Percentiles rank a stretch among this genome's conserved stretches.
phyloP scores from a whole-genome alignment of 2,888 invertebrate genomes.

The Amphimallon solstitiale region DNA sequence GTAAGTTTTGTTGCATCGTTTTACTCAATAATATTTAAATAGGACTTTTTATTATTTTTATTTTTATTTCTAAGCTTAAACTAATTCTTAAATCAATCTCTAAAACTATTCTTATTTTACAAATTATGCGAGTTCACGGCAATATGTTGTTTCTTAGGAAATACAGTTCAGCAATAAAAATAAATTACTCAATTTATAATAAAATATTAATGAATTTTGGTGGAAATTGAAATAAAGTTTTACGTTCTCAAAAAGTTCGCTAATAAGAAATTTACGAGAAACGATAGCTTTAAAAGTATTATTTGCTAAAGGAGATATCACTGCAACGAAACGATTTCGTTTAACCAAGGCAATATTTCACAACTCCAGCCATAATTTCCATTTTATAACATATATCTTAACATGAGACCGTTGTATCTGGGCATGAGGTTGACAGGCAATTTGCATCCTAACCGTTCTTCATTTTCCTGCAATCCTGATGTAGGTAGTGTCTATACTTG shows the following conservation, averaged over 20 bases:
- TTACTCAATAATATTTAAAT: too few relatives aligned
- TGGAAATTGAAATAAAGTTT: not conserved
- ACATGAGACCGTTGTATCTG: slow-evolving; percentile 1
- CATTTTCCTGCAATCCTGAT: slow-evolving; percentile 1
- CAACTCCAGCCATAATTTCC: not conserved
- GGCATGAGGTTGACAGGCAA: slow-evolving; percentile 15
- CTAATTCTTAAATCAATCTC: too few relatives aligned
- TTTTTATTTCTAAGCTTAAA: too few relatives aligned
- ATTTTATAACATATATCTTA: not conserved
- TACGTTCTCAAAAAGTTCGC: not conserved
- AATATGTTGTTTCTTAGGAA: too few relatives aligned
- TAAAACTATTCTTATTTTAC: too few relatives aligned
- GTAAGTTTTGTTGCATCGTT: too few relatives aligned
- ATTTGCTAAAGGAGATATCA: too few relatives aligned
- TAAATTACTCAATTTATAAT: too few relatives aligned
- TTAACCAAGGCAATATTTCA: not conserved
- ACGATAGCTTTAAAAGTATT: not conserved
- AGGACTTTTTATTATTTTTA: too few relatives aligned
- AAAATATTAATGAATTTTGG: not conserved
- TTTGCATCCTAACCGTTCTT: slow-evolving; percentile 13
- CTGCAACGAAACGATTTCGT: not conserved
- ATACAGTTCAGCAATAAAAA: too few relatives aligned
- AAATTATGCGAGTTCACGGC: too few relatives aligned
- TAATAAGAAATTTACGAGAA: not conserved
- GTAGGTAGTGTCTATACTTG: not conserved